phyloP scores from a whole-genome alignment of 2,888 invertebrate genomes.

The Napeogenes sylphis region DNA sequence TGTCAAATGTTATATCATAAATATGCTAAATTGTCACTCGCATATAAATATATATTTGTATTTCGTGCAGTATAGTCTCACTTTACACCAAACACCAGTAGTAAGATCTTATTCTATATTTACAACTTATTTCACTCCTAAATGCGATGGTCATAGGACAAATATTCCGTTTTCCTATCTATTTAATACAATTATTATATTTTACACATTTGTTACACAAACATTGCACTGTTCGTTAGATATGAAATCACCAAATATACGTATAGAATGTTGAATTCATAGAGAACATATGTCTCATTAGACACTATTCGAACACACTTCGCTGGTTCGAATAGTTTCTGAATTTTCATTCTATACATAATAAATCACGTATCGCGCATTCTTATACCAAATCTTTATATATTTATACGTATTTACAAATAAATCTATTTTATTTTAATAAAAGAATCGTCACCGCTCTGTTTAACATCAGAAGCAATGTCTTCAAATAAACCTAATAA shows the following conservation, averaged over 20 bases:
- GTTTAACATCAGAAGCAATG: constrained; percentile 14
- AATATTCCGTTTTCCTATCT: constrained; percentile 72
- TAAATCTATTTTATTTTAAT: constrained; percentile 3
- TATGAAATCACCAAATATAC: constrained; percentile 39
- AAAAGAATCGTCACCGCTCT: constrained; percentile 3
- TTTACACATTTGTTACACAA: constrained; percentile 69
- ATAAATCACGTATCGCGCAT: constrained; percentile 39
- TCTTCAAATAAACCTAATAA: constrained; percentile 14
- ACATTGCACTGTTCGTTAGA: constrained; percentile 74
- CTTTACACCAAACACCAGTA: constrained; percentile 75
- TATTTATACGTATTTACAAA: constrained; percentile 9
- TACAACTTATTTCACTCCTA: constrained; percentile 64
- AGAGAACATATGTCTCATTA: background rate
- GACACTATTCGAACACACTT: background rate
- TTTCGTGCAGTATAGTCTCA: constrained; percentile 70
- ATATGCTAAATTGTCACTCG: constrained; percentile 71
- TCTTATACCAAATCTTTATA: constrained; percentile 49
- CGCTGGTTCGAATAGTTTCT: background rate
- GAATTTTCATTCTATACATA: background rate
- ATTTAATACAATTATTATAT: constrained; percentile 50
- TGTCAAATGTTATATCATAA: too few relatives aligned
- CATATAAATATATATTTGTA: constrained; percentile 71
- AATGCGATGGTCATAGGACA: constrained; percentile 69
- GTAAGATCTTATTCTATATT: constrained; percentile 67
- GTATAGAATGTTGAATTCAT: background rate